Percentiles rank a stretch among this genome's conserved stretches.
Conservation (phyloP, 2,113 vertebrate species). For the Melanostigma gelatinosum region DNA sequence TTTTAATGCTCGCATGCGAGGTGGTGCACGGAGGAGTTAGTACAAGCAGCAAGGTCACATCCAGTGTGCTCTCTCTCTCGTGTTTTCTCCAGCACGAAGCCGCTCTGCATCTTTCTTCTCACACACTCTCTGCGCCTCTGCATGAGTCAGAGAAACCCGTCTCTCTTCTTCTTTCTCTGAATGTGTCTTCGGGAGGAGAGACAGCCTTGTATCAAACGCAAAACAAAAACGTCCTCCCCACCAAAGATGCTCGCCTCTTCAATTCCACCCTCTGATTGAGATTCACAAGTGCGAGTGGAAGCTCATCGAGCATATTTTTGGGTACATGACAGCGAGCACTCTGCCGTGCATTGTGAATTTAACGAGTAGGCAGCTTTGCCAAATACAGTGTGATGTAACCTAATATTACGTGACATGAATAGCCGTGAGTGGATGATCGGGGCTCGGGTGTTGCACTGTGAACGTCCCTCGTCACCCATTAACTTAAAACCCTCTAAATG, state of each 20-base stretch:
- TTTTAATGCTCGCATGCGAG: background rate
- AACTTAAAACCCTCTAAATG: conserved; percentile 3
- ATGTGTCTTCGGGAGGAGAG: conserved; percentile 30
- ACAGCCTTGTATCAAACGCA: background rate
- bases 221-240: conserved; percentile 8
- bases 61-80: background rate
- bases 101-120: conserved; percentile 13
- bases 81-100: conserved; percentile 18
- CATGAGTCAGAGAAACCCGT: conserved; percentile 61
- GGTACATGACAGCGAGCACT: background rate
- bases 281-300: background rate
- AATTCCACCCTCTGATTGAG: conserved; percentile 8
- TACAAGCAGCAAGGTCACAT: conserved; percentile 31
- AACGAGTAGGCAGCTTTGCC: conserved; percentile 11
- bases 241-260: background rate
- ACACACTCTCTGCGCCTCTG: conserved; percentile 36
- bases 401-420: background rate
- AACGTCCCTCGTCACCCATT: background rate
- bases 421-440: conserved; percentile 2
- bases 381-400: conserved; percentile 32
- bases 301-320: background rate
- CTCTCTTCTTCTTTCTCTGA: conserved; percentile 45
- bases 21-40: conserved; percentile 18
- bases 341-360: conserved; percentile 17
- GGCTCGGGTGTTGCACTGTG: background rate